Base-by-base conservation (phyloP, 2,113 vertebrate genomes). In the Trichechus manatus region DNA sequence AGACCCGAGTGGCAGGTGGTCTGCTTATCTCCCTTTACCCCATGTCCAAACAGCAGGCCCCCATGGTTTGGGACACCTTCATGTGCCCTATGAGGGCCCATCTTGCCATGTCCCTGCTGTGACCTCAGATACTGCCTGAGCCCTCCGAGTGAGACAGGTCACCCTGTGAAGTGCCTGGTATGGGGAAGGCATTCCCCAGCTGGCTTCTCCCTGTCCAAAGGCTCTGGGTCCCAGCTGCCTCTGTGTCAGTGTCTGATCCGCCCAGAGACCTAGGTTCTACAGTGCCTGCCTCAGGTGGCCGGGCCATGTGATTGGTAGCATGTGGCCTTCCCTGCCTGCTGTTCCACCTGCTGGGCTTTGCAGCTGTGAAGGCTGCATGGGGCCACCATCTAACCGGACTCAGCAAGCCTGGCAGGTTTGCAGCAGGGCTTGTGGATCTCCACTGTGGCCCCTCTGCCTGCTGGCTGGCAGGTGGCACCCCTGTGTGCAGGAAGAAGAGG, bases 401-500 rank as follows among this genome's bases (percentile, higher is more conserved):
- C 9, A 0, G 9, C 20, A 70, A 17, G 20, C n/a, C 36, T 39
- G 17, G 27, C 2, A 1, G 11, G 23, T 56, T 23, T 59, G 33
- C 8, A 6, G 29, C 53, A 56, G 25, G 23, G 39, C 19, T 25
- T 44, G 14, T 17, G 3, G 2, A 17, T 56, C 33, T 3, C 36
- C 19, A 1, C 15, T 1, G 1, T 17, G 9, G 31, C 27, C 23
- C 63, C 47, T 74, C 8, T 3, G 10, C 14, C 78, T 3, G 0
- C 4, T 10, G 39, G 42, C 13, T 44, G 42, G 8, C 42, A 33
- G 53, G 50, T 1, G 53, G 50, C 3, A 3, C 84, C 27, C 3
- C 17, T 74, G 50, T 13, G 31, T 4, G 31, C 9, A 59, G 72
- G 63, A 50, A 6, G 1, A 27, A 50, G 79, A 89, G 31, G 31